phyloP scores from a whole-genome alignment of 2,113 vertebrate species.

The Capreolus pygargus region DNA sequence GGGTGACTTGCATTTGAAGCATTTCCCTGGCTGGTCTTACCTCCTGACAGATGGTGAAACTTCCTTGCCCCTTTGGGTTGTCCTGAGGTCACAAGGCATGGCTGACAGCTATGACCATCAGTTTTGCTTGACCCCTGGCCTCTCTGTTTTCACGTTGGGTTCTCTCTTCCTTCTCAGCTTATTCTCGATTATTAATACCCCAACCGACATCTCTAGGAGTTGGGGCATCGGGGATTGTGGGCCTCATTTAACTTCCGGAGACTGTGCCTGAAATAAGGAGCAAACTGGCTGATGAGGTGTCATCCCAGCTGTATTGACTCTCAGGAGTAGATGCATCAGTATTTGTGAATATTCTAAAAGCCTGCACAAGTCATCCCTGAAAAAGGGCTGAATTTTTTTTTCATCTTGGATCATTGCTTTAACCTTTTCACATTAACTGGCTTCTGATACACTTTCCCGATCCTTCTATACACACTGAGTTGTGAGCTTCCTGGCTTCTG shows the following conservation, averaged over 20 bases:
- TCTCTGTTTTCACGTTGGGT: background rate
- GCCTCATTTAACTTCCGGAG: background rate
- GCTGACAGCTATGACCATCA: background rate
- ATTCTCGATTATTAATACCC: background rate
- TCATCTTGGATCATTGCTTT: background rate
- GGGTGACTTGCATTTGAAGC: background rate
- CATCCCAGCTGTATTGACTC: accelerated
- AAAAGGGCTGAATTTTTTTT: background rate
- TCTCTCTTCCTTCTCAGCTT: background rate
- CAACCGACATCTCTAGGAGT: background rate
- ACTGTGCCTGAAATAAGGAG: background rate
- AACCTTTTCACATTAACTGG: background rate
- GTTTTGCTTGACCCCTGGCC: background rate
- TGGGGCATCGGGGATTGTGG: background rate
- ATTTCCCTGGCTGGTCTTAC: background rate
- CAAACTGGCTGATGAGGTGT: background rate
- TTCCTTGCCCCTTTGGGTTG: background rate
- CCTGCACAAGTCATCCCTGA: background rate
- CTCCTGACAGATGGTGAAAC: background rate
- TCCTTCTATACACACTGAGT: background rate
- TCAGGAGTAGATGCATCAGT: background rate
- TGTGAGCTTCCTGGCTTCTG: background rate
- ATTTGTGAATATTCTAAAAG: background rate
- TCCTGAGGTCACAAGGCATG: background rate
- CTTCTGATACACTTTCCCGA: background rate